Evolutionary conservation across 2,888 invertebrate species (phyloP).

Genomic region (Nymphalis urticae): DNA sequence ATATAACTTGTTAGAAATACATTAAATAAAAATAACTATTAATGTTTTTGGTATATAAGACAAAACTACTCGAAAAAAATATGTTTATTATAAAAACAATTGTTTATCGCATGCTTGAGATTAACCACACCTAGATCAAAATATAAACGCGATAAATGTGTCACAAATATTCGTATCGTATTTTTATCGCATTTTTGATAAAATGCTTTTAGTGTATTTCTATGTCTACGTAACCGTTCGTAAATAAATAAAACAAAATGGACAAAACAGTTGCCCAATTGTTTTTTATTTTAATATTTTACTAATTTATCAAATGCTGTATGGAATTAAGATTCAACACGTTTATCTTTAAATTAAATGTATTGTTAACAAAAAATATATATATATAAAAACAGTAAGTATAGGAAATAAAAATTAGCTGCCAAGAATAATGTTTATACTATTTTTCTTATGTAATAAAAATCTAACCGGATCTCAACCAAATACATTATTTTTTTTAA

Average conservation of each 20-base stretch:
- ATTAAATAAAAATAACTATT: conserved; percentile 5
- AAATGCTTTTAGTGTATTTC: conserved; percentile 14
- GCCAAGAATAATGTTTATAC: background rate
- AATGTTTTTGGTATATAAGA: background rate
- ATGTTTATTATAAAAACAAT: background rate
- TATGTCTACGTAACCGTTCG: conserved; percentile 7
- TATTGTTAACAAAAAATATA: background rate
- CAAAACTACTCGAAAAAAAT: background rate
- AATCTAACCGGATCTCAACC: too few relatives aligned
- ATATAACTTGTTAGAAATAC: background rate
- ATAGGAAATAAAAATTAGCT: background rate
- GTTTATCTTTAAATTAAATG: background rate
- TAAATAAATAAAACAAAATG: too few relatives aligned
- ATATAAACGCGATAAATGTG: conserved; percentile 16
- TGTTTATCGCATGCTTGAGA: conserved; percentile 14
- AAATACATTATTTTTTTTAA: background rate
- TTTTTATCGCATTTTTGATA: conserved; percentile 22
- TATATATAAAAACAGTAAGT: background rate
- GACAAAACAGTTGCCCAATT: background rate
- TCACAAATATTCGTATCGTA: conserved; percentile 2
- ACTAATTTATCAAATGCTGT: conserved; percentile 22
- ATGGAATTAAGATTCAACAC: conserved; percentile 21
- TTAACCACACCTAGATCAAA: conserved; percentile 18
- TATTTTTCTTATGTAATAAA: background rate
- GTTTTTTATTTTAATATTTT: background rate